phyloP scores from a whole-genome alignment of 53 echinoderm and acorn worm species.

The Crossaster papposus region DNA sequence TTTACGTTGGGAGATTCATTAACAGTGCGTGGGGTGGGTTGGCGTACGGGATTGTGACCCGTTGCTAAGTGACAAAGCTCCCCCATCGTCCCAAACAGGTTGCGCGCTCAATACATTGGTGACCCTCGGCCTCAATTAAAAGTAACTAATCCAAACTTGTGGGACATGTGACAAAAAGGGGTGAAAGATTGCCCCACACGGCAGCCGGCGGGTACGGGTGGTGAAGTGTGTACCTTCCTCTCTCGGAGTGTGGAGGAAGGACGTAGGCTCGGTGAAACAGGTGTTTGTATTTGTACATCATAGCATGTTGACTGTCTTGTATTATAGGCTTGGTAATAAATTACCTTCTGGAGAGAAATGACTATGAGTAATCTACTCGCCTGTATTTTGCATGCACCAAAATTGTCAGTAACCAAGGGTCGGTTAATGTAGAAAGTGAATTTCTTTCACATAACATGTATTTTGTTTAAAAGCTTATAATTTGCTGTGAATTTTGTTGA shows the following conservation, averaged over 20 bases:
- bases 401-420: too few species aligned
- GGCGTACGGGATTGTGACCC: constrained; percentile 22
- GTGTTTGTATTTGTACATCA: background rate
- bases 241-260: too few species aligned
- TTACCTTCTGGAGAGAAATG: background rate
- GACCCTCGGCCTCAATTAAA: constrained; percentile 12
- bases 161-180: constrained; percentile 57
- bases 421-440: too few species aligned
- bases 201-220: background rate
- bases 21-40: background rate
- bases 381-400: background rate
- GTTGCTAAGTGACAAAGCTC: constrained; percentile 55
- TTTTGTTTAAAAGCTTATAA: too few species aligned
- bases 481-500: too few species aligned
- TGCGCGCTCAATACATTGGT: constrained; percentile 12
- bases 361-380: background rate
- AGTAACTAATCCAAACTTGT: constrained; percentile 3
- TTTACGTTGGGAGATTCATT: background rate
- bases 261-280: too few species aligned
- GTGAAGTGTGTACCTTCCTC: background rate
- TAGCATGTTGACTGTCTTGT: constrained; percentile 42
- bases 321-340: background rate
- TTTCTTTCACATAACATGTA: too few species aligned
- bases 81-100: constrained; percentile 40
- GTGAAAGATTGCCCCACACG: constrained; percentile 56